A percentile compares a stretch with the other conserved stretches of the same genome.
Conservation (phyloP, 2,888 invertebrate species). For the Eristalis pertinax region DNA sequence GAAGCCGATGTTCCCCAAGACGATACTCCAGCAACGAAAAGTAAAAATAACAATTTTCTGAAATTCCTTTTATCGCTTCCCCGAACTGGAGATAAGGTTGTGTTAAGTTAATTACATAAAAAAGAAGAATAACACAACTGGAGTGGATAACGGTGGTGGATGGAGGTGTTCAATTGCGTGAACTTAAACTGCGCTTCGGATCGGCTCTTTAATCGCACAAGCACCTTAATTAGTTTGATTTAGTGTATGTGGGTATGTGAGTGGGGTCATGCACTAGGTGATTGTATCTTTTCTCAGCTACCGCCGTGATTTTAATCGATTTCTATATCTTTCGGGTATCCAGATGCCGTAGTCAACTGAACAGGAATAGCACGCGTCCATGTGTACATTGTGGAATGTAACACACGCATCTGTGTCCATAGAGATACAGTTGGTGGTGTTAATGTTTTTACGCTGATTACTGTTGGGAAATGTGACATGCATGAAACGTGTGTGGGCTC, state of each 20-base stretch:
- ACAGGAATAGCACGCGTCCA: neutral
- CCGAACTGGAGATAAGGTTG: neutral
- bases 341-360: neutral
- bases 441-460: neutral
- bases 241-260: neutral
- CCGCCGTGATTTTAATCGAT: conserved; percentile 13
- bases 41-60: conserved; percentile 2
- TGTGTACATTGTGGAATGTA: neutral
- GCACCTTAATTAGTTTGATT: neutral
- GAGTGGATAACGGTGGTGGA: neutral
- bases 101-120: conserved; percentile 1
- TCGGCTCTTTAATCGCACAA: neutral
- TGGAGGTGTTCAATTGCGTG: neutral
- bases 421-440: neutral
- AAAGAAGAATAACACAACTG: neutral
- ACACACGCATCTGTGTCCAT: neutral
- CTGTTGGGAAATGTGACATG: neutral
- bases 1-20: neutral
- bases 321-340: neutral
- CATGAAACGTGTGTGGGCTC: neutral
- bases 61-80: neutral
- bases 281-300: neutral
- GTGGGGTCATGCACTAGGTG: neutral
- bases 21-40: neutral
- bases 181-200: neutral